Base-by-base conservation (phyloP, 2,888 invertebrate genomes). In the Synergus itoensis region DNA sequence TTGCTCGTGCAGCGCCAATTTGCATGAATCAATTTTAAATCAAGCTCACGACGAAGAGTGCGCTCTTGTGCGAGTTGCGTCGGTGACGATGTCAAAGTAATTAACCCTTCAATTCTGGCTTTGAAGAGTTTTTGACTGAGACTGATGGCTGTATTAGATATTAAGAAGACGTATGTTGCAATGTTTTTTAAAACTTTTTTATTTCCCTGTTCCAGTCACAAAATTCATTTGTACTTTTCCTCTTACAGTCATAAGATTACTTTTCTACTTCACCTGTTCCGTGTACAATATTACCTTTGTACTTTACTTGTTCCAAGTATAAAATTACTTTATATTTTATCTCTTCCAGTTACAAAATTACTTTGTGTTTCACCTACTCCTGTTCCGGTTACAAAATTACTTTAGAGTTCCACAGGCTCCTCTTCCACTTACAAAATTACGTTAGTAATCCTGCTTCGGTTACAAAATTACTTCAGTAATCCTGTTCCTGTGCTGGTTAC, bases 11-110 rank as follows among this genome's bases (percentile, higher is more conserved):
- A 90, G 90, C 90, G 88, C 88, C 91, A 92, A 91, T 91, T 91
- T 91, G 90, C 91, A 91, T 92, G 88, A 91, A 92, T 92, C 90
- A 91, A 92, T 92, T 91, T 91, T 90, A 91, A 90, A 92, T 92
- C 89, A 90, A 90, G 89, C 87, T 85, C 77, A 80, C 82, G 79
- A 82, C 82, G 81, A 82, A 82, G 80, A 84, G 83, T 84, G 78
- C 77, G 69, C 63, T 76, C 77, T 81, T 81, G 79, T 82, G 77
- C 36, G 73, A 48, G 73, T 73, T 48, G 36, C 73, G 40, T 73
- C 36, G 36, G 45, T 36, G 73, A 73, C 73, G 53, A 73, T 53
- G 36, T 73, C 73, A 53, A 73, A 9, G n/a, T 53, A 53, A 73
- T 73, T 73, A 53, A 73, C 48, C 28, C 73, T 53, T 73, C n/a